These are phyloP conservation scores for Calliscelio sp. DNA, from an alignment of 2,888 invertebrate genomes.

Conservation along the genomic window DNA sequence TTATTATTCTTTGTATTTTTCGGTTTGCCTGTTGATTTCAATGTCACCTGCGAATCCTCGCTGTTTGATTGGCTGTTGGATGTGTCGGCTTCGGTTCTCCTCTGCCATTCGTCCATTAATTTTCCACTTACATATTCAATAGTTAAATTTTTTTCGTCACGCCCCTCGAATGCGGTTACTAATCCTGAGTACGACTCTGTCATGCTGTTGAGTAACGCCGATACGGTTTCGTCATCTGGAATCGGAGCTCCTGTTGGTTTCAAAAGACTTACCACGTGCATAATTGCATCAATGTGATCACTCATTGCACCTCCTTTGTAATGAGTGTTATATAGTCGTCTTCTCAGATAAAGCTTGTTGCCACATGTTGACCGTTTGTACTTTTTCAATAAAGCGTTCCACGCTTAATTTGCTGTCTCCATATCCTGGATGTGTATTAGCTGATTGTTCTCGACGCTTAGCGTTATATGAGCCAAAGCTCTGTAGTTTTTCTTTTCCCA, in stretches of 20 bases:
- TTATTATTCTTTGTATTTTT: background rate
- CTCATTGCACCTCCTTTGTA: constrained; percentile 45
- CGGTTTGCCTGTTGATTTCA: background rate
- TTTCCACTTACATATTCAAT: constrained; percentile 71
- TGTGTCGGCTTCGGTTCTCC: constrained; percentile 34
- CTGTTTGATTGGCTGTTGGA: background rate
- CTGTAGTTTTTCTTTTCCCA: constrained; percentile 69
- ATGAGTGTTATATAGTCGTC: constrained; percentile 18
- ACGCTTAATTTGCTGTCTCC: constrained; percentile 56
- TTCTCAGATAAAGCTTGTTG: constrained; percentile 34
- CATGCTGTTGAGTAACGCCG: constrained; percentile 71
- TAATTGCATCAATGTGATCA: constrained; percentile 71
- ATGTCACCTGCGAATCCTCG: constrained; percentile 26
- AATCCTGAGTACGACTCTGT: constrained; percentile 76
- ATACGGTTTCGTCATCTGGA: constrained; percentile 41
- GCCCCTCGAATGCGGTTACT: constrained; percentile 73
- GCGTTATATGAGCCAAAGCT: constrained; percentile 55
- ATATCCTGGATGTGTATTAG: constrained; percentile 60
- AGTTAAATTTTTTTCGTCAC: constrained; percentile 69
- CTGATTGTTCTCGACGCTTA: constrained; percentile 60
- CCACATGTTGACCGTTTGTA: constrained; percentile 39
- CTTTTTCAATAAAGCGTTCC: constrained; percentile 39
- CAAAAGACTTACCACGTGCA: constrained; percentile 48
- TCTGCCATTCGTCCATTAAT: constrained; percentile 74
- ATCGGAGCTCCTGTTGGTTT: constrained; percentile 26